Evolutionary conservation across 2,888 invertebrate genomes (phyloP), one percentile per base, ranked within the genome.

Genomic region (Erebia palarica): DNA sequence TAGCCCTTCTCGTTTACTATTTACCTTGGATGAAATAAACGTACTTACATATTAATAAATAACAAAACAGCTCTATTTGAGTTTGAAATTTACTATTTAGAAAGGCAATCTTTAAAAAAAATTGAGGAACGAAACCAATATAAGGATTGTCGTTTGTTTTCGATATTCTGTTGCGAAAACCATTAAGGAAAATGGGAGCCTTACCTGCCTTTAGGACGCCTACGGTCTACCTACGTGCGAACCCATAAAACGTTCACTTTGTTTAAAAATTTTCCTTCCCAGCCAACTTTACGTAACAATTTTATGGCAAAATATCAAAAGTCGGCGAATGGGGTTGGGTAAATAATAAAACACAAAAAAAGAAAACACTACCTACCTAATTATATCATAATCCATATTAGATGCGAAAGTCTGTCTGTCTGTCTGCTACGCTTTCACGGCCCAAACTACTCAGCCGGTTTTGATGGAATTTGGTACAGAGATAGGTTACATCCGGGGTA

Each of bases 171-270:
- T n/a, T 59, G 36, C n/a, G 13, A 14, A 27, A 36, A 36, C 27
- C 13, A 58, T 27, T 58, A 14, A 14, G 10, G 3, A 18, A 55
- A 16, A 55, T 55, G 18, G 55, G 10, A 3, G 55, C 55, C n/a
- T 51, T 51, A 49, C 49, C 16, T 7, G 16, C 18, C 3, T 18
- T 55, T 10, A 4, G 55, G 55, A 55, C 55, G 55, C 55, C 55
- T 53, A 53, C 16, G 53, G n/a, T 27, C 11, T 27, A 2, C 9
- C 14, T 59, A 36, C 27, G 58, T 36, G 58, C n/a, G 58, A 59
- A 59, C 14, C 58, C 58, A n/a, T 59, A 59, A 36, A 59, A 59
- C 21, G 8, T 36, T 59, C 14, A 36, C 16, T 18, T 59, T 59
- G 58, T 27, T 59, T 59, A 3, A 36, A 14, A n/a, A 59, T 36